Evolutionary conservation across 2,888 invertebrate species (phyloP).

Genomic region (Stenoptilia bipunctidactyla): DNA sequence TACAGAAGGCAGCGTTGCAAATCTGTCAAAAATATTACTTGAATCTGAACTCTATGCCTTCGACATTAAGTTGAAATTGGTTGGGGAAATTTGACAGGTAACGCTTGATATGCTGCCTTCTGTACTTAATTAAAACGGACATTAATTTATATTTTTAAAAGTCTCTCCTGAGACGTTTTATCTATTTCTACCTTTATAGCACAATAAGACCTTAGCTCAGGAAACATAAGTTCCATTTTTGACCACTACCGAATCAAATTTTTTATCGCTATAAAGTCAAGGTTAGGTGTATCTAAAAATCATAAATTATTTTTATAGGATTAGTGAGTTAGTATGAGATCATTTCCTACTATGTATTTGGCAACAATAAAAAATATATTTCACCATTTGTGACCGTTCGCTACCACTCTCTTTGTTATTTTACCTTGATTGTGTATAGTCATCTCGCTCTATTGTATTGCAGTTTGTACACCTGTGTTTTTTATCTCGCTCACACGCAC

Average conservation of each 20-base stretch:
- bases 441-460: conserved; percentile 28
- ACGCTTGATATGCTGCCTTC: too few species aligned
- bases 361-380: conserved; percentile 40
- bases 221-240: neutral
- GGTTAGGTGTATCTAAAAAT: conserved; percentile 18
- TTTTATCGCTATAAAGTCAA: conserved; percentile 18
- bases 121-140: too few species aligned
- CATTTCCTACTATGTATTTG: conserved; percentile 48
- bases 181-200: too few species aligned
- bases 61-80: too few species aligned
- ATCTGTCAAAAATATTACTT: too few species aligned
- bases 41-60: too few species aligned
- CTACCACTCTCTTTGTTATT: conserved; percentile 38
- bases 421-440: conserved; percentile 41
- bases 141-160: too few species aligned
- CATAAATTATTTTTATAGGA: conserved; percentile 15
- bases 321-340: conserved; percentile 32
- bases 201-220: too few species aligned
- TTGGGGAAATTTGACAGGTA: too few species aligned
- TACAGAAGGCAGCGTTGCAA: too few species aligned
- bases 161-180: too few species aligned
- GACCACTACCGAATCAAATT: neutral
- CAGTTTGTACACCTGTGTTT: conserved; percentile 25
- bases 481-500: conserved; percentile 40
- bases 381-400: conserved; percentile 37